Base-by-base conservation (phyloP, 2,888 invertebrate species). In the Sesamia inferens region DNA sequence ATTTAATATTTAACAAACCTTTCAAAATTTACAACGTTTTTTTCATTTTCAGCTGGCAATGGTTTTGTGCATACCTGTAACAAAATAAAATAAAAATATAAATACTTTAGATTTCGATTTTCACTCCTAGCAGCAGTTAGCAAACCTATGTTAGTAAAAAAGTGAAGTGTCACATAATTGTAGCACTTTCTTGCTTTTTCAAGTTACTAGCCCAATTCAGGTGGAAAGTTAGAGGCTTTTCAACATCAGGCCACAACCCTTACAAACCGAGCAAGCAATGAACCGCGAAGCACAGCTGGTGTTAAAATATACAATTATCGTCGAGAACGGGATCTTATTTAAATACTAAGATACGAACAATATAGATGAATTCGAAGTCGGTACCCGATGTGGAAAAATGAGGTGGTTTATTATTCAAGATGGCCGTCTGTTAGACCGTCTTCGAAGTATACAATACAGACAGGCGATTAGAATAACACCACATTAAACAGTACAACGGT, bases 251-350 rank as follows among this genome's bases (percentile, higher is more conserved):
- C 19, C 4, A 19, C 51, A 19, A 19, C 8, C 19, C 8, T 19
- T 51, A 19, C 8, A 48, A 51, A 19, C 3, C 51, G 51, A 51
- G 19, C 3, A 51, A 51, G 19, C 31, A 31, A 19, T 8, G 51
- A 4, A 3, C 51, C 51, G 51, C 51, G 51, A 19, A 3, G 51
- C 51, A 51, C 19, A 51, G 51, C 19, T 51, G 19, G 31, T 31
- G 51, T 64, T 57, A 76, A 76, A 76, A 76, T 78, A 76, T 76
- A 71, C 75, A 76, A 76, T 78, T 71, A 79, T 64, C 44, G 22
- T 16, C 24, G 3, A 24, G 10, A 6, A 51, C 16, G 63, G 58
- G 39, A 55, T 68, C 63, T 81, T 68, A 63, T 81, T 80, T 80
- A 47, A 79, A 78, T 74, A 48, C 59, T 55, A 75, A 75, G 69